A percentile compares a stretch with the other conserved stretches of the same genome.
phyloP scores from a whole-genome alignment of 1,140 invertebrate species.

The Agrypnia vestita region DNA sequence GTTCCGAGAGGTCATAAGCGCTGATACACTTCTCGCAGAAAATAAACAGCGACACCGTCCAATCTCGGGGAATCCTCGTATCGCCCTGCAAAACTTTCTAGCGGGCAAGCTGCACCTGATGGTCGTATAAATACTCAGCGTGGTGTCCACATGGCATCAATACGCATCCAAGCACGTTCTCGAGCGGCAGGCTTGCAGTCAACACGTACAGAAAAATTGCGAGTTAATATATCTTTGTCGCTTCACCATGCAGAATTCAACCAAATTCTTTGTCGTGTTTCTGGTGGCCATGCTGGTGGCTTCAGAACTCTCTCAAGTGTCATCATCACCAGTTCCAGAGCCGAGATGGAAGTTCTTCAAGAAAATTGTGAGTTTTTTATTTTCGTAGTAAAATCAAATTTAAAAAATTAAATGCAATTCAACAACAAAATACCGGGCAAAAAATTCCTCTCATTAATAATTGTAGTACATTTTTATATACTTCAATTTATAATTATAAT shows the following conservation, averaged over 20 bases:
- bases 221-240: too few relatives aligned
- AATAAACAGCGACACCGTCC: background rate
- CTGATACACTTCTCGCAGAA: background rate
- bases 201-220: too few relatives aligned
- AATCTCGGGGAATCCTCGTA: slow-evolving; percentile 4
- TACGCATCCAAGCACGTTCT: background rate
- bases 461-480: too few relatives aligned
- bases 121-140: background rate
- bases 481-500: too few relatives aligned
- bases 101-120: background rate
- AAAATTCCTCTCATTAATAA: background rate
- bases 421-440: background rate
- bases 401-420: too few relatives aligned
- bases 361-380: background rate
- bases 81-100: background rate
- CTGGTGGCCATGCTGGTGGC: background rate
- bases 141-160: background rate
- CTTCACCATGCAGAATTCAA: background rate
- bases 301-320: background rate
- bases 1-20: background rate
- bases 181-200: background rate
- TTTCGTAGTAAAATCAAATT: too few relatives aligned
- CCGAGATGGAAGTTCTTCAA: background rate
- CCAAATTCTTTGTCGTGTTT: slow-evolving; percentile 1
- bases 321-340: background rate